phyloP scores from a whole-genome alignment of 2,888 invertebrate genomes.

The Branchellion lobata region DNA sequence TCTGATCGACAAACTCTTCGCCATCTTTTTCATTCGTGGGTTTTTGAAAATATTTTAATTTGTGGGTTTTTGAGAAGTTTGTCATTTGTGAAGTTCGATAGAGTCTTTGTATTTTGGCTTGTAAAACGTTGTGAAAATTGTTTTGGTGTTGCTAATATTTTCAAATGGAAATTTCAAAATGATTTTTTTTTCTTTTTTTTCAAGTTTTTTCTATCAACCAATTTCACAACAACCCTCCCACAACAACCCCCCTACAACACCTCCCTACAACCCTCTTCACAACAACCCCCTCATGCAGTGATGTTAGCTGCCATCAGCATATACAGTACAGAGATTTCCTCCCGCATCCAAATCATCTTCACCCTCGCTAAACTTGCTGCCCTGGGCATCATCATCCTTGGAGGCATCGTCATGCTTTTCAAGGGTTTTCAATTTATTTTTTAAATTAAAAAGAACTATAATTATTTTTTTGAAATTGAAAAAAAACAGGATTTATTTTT shows the following conservation, averaged over 20 bases:
- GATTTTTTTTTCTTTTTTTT: too few species aligned
- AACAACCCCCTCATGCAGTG: conserved; percentile 66
- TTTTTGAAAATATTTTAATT: conserved; percentile 15
- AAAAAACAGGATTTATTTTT: background rate
- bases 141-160: too few species aligned
- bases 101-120: too few species aligned
- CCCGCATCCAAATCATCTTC: conserved; percentile 89
- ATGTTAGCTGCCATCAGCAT: conserved; percentile 89
- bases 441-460: too few species aligned
- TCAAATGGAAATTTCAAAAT: too few species aligned
- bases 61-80: too few species aligned
- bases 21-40: conserved; percentile 69
- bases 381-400: conserved; percentile 82
- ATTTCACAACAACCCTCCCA: background rate
- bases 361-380: conserved; percentile 88
- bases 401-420: conserved; percentile 82
- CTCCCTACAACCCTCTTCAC: background rate
- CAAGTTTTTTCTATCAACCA: too few species aligned
- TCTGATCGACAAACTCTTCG: conserved; percentile 48
- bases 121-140: too few species aligned
- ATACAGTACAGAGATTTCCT: conserved; percentile 89
- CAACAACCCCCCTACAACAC: background rate
- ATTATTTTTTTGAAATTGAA: too few species aligned
- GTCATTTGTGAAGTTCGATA: too few species aligned
- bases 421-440: conserved; percentile 66